Conservation (phyloP, 2,113 vertebrate genomes). For the Cranoglanis bouderius region DNA sequence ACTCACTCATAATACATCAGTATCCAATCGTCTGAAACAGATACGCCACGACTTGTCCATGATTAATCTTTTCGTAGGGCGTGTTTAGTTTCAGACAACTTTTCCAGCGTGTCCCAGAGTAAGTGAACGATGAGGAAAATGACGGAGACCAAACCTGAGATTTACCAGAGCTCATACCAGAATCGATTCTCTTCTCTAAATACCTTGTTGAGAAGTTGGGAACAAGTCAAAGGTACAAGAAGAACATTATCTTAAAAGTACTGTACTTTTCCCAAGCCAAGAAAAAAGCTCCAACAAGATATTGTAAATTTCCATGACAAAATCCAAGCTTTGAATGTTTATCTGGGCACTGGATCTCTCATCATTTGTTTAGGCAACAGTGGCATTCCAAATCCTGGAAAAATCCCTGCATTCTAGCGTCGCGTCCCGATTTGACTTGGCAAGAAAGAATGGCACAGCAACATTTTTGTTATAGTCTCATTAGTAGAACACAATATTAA, state of each 20-base stretch:
- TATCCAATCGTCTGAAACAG: neutral
- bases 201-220: neutral
- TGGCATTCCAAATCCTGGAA: slow-evolving; percentile 39
- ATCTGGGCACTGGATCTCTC: neutral
- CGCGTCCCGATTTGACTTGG: slow-evolving; percentile 7
- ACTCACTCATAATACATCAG: neutral
- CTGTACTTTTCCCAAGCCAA: neutral
- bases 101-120: neutral
- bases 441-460: neutral
- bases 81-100: neutral
- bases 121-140: neutral
- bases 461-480: neutral
- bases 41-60: neutral
- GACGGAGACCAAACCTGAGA: neutral
- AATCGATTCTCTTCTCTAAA: neutral
- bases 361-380: slow-evolving; percentile 27
- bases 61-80: neutral
- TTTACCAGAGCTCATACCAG: neutral
- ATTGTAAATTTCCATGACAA: slow-evolving; percentile 42
- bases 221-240: slow-evolving; percentile 43
- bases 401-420: slow-evolving; percentile 22
- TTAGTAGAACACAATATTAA: neutral
- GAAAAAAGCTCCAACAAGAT: neutral
- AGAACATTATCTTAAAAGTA: neutral
- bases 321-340: slow-evolving; percentile 19